phyloP scores from a whole-genome alignment of 2,797 vertebrate genomes.

The Melanotaenia nigrans region DNA sequence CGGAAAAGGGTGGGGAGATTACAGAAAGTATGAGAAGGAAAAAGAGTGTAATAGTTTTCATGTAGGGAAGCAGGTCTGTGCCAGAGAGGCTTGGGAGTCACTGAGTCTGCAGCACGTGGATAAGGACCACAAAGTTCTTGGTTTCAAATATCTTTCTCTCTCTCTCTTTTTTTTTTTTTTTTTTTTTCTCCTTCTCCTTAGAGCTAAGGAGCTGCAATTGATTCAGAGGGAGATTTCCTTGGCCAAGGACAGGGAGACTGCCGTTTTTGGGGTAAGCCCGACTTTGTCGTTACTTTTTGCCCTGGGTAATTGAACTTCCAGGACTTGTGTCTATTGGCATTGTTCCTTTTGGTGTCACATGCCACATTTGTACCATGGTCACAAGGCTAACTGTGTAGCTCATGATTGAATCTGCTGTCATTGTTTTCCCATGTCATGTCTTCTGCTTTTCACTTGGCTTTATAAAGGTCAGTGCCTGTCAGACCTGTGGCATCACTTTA shows the following conservation, averaged over 20 bases:
- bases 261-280: constrained; percentile 80
- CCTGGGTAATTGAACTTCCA: constrained; percentile 61
- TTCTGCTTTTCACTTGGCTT: constrained; percentile 31
- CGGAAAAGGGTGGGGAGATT: constrained; percentile 64
- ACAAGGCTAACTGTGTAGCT: constrained; percentile 13
- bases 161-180: constrained; percentile 40
- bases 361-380: constrained; percentile 41
- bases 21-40: constrained; percentile 57
- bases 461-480: constrained; percentile 26
- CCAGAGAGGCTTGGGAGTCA: constrained; percentile 65
- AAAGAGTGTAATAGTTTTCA: constrained; percentile 67
- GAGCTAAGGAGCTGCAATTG: constrained; percentile 73
- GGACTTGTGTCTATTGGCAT: constrained; percentile 41
- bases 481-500: constrained; percentile 42
- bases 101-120: constrained; percentile 77
- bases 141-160: constrained; percentile 71
- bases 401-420: constrained; percentile 20
- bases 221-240: constrained; percentile 76
- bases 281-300: constrained; percentile 71
- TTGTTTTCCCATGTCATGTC: constrained; percentile 20
- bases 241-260: constrained; percentile 70
- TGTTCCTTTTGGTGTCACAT: constrained; percentile 53
- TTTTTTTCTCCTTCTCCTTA: constrained; percentile 44
- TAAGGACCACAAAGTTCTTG: constrained; percentile 72
- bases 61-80: constrained; percentile 55